A percentile compares a stretch with the other conserved stretches of the same genome.
Evolutionary conservation across 2,888 invertebrate species (phyloP).

Genomic region (Lagria hirta): DNA sequence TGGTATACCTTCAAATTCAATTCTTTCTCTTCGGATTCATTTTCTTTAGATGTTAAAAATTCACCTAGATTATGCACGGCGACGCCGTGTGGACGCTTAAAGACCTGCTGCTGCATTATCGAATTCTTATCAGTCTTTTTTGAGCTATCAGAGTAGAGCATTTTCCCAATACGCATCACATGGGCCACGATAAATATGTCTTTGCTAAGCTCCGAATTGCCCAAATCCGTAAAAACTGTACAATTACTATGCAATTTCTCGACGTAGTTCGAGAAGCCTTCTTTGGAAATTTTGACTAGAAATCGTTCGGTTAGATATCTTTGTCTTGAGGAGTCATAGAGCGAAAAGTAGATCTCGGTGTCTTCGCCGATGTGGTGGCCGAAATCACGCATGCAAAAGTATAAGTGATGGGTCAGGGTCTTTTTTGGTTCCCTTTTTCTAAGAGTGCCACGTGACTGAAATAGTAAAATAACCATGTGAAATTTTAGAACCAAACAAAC

Average conservation of each 20-base stretch:
- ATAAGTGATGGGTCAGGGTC: slow-evolving; percentile 73
- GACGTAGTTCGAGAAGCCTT: slow-evolving; percentile 86
- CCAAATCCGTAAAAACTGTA: slow-evolving; percentile 84
- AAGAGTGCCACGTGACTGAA: slow-evolving; percentile 60
- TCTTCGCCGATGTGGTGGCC: slow-evolving; percentile 87
- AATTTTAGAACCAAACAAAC: no score
- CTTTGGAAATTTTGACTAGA: slow-evolving; percentile 84
- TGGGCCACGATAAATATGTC: slow-evolving; percentile 89
- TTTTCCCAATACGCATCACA: slow-evolving; percentile 85
- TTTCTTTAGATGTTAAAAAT: slow-evolving; percentile 59
- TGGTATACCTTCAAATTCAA: slow-evolving; percentile 81
- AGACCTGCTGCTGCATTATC: slow-evolving; percentile 52
- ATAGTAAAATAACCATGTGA: no score
- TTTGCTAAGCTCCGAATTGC: slow-evolving; percentile 78
- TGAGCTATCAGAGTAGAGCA: slow-evolving; percentile 65
- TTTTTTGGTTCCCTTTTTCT: slow-evolving; percentile 60
- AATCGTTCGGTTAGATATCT: slow-evolving; percentile 87
- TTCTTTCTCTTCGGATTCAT: slow-evolving; percentile 72
- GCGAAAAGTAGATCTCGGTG: slow-evolving; percentile 82
- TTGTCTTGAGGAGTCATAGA: slow-evolving; percentile 77
- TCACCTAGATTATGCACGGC: slow-evolving; percentile 78
- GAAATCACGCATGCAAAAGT: slow-evolving; percentile 87
- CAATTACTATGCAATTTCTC: slow-evolving; percentile 86
- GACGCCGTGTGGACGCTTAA: slow-evolving; percentile 82
- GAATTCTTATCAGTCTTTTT: slow-evolving; percentile 54